Evolutionary conservation across 2,797 vertebrate species (phyloP).

Genomic region (Pipistrellus kuhlii): DNA sequence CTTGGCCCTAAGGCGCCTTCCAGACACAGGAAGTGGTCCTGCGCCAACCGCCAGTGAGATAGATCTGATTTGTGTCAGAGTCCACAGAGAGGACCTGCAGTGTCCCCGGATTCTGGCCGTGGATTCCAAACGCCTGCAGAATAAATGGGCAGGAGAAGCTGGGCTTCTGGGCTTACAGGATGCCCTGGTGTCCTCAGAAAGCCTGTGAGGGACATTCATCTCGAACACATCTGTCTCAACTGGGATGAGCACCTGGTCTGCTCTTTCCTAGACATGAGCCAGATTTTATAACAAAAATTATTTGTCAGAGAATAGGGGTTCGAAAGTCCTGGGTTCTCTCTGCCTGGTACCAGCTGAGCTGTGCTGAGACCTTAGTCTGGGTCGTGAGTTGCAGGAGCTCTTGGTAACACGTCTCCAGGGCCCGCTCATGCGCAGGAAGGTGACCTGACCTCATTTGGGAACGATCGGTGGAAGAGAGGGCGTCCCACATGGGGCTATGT

Average conservation of each 20-base stretch:
- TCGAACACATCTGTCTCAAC: neutral
- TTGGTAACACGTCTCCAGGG: accelerated
- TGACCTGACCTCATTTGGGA: accelerated
- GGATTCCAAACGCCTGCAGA: neutral
- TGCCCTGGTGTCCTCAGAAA: neutral
- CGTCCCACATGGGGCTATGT: neutral
- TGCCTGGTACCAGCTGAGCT: accelerated
- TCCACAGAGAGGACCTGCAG: neutral
- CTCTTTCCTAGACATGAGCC: neutral
- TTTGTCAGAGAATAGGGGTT: neutral
- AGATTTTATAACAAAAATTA: neutral
- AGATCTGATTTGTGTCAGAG: neutral
- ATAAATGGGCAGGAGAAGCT: neutral
- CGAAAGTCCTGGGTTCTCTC: neutral
- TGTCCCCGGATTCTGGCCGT: neutral
- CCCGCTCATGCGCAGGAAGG: accelerated
- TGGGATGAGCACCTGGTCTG: neutral
- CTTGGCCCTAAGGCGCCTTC: neutral
- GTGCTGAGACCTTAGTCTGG: neutral
- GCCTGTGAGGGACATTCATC: neutral
- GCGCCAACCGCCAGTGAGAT: accelerated
- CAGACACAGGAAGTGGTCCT: neutral
- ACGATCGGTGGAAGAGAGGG: neutral
- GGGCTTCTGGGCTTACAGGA: neutral
- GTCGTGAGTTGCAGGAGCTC: accelerated